These are phyloP conservation scores for Caenorhabditis panamensis DNA, from an alignment of 2,888 invertebrate species.

Conservation along the genomic window DNA sequence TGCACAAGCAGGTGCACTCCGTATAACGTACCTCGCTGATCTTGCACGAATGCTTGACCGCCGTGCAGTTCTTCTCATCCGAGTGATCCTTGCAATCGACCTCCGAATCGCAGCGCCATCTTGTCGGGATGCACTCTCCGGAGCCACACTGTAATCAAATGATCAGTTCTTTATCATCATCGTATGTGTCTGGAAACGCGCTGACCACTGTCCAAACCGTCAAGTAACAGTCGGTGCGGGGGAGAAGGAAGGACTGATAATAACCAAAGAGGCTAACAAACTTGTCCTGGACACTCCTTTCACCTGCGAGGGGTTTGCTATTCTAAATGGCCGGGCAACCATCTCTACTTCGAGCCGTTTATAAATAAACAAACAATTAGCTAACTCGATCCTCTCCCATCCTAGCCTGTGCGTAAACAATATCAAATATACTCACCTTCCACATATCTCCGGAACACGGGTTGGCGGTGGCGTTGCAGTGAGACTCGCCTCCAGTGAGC, in stretches of 20 bases:
- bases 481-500: slow-evolving; percentile 1
- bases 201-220: slow-evolving; percentile 22
- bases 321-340: background rate
- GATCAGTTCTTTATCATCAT: slow-evolving; percentile 8
- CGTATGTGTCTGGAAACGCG: background rate
- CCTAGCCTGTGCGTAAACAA: slow-evolving; percentile 21
- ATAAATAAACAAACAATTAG: slow-evolving; percentile 43
- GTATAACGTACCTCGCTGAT: slow-evolving; percentile 18
- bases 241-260: slow-evolving; percentile 32
- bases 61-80: slow-evolving; percentile 72
- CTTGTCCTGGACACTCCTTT: background rate
- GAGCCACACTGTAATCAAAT: slow-evolving; percentile 71
- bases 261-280: background rate
- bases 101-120: slow-evolving; percentile 79
- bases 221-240: slow-evolving; percentile 19
- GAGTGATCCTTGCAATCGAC: slow-evolving; percentile 79
- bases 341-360: slow-evolving; percentile 1
- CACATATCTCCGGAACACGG: slow-evolving; percentile 48
- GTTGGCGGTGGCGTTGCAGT: slow-evolving; percentile 33
- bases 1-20: slow-evolving; percentile 10
- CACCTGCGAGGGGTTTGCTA: background rate
- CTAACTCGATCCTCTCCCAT: no score
- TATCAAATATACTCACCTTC: slow-evolving; percentile 39
- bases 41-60: slow-evolving; percentile 57
- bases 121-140: slow-evolving; percentile 75